A percentile compares a stretch with the other conserved stretches of the same genome.
These are phyloP conservation scores for Erynnis tages DNA, from an alignment of 2,888 invertebrate genomes.

Conservation along the genomic window DNA sequence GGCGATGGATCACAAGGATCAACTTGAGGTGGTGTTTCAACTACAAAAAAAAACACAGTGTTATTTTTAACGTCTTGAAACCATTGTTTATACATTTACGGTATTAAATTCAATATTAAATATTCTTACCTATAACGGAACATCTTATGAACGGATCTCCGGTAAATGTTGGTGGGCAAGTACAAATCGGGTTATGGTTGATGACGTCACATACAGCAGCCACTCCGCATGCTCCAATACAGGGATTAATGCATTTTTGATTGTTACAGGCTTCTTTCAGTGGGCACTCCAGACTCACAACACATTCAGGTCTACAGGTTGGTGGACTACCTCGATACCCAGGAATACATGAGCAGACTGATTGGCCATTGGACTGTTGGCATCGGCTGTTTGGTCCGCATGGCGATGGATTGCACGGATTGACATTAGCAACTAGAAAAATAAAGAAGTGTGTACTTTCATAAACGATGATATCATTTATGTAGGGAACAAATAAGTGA, in stretches of 20 bases:
- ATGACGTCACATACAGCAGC: slow-evolving; percentile 87
- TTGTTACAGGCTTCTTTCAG: slow-evolving; percentile 87
- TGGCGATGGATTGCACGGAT: slow-evolving; percentile 89
- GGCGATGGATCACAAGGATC: slow-evolving; percentile 87
- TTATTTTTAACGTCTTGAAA: too few relatives aligned
- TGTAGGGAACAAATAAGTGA: too few relatives aligned
- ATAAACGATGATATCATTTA: too few relatives aligned
- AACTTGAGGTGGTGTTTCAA: slow-evolving; percentile 47
- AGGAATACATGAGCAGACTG: slow-evolving; percentile 87
- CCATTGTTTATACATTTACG: not conserved
- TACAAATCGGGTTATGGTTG: slow-evolving; percentile 89
- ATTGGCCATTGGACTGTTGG: slow-evolving; percentile 84
- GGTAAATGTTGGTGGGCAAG: slow-evolving; percentile 86
- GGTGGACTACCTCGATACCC: slow-evolving; percentile 88
- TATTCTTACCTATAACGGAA: slow-evolving; percentile 64
- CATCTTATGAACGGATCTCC: slow-evolving; percentile 91
- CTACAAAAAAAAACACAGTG: slow-evolving; percentile 30
- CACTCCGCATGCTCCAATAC: slow-evolving; percentile 89
- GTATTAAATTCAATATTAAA: not conserved
- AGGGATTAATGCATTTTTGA: slow-evolving; percentile 89
- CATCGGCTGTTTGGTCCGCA: slow-evolving; percentile 91
- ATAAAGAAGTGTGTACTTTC: too few relatives aligned
- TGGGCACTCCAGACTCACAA: slow-evolving; percentile 87
- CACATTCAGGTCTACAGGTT: slow-evolving; percentile 89
- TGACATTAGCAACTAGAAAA: slow-evolving; percentile 57